phyloP scores from a whole-genome alignment of 2,888 invertebrate genomes.

The Nectonema munidae region DNA sequence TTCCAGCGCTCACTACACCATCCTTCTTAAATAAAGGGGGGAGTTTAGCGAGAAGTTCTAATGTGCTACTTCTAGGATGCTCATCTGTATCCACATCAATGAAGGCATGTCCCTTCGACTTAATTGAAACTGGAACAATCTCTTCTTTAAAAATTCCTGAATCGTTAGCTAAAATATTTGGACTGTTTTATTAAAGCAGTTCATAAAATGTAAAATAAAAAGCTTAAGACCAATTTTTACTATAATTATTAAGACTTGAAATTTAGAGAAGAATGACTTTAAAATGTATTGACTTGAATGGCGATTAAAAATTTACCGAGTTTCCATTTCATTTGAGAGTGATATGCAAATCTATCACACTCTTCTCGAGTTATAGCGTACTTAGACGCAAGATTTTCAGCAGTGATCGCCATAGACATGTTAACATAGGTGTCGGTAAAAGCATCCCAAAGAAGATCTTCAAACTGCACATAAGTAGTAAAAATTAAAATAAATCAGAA shows the following conservation, averaged over 20 bases:
- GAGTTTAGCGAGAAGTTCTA: constrained; percentile 49
- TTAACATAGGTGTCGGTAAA: constrained; percentile 57
- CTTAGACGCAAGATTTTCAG: constrained; percentile 59
- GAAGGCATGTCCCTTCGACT: constrained; percentile 35
- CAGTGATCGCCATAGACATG: constrained; percentile 73
- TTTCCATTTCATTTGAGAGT: constrained; percentile 58
- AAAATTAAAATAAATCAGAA: neutral
- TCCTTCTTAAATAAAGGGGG: constrained; percentile 64
- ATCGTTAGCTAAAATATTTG: constrained; percentile 38
- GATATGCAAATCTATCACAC: constrained; percentile 47
- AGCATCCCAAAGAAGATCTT: constrained; percentile 59
- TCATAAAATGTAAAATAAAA: too few relatives aligned
- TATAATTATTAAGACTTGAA: constrained; percentile 8
- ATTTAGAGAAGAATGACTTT: constrained; percentile 14
- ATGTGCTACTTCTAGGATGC: constrained; percentile 53
- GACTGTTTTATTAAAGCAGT: too few relatives aligned
- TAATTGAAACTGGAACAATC: constrained; percentile 47
- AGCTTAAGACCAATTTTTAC: neutral
- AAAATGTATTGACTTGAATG: neutral
- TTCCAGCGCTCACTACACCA: constrained; percentile 67
- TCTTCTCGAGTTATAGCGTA: constrained; percentile 45
- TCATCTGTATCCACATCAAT: constrained; percentile 57
- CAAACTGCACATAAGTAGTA: constrained; percentile 27
- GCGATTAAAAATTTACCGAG: constrained; percentile 29
- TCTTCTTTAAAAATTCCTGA: constrained; percentile 59